These are phyloP conservation scores for Sclerurus mexicanus DNA, from an alignment of 2,113 vertebrate genomes.

Conservation along the genomic window DNA sequence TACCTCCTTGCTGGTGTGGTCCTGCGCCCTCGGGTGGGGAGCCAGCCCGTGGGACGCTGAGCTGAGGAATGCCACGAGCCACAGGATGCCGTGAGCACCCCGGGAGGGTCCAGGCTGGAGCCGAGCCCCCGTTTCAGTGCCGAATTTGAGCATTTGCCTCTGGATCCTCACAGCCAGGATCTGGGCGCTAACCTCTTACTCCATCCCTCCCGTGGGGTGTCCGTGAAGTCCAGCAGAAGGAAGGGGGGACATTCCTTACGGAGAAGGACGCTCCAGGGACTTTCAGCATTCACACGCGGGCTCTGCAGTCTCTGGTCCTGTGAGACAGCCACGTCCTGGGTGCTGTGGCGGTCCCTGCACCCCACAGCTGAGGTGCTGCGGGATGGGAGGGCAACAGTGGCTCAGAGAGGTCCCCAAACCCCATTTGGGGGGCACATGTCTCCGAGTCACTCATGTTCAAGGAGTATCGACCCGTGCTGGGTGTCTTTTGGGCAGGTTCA, in stretches of 20 bases:
- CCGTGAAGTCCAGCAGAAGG: neutral
- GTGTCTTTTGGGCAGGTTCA: neutral
- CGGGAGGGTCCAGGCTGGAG: neutral
- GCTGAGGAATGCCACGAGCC: neutral
- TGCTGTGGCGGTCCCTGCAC: neutral
- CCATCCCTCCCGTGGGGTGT: fast-evolving
- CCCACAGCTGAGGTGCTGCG: fast-evolving
- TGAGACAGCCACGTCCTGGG: fast-evolving
- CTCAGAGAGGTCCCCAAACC: neutral
- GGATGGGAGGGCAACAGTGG: neutral
- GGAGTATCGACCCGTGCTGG: fast-evolving
- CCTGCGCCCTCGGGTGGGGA: neutral
- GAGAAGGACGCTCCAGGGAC: neutral
- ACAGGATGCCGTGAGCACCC: neutral
- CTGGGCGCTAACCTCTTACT: neutral
- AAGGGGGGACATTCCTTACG: fast-evolving
- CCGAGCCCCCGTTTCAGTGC: fast-evolving
- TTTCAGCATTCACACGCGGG: fast-evolving
- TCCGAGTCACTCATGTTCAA: fast-evolving
- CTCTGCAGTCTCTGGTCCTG: neutral
- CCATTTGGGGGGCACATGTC: fast-evolving
- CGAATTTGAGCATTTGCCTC: neutral
- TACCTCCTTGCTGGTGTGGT: neutral
- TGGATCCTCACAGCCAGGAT: fast-evolving
- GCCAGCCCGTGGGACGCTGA: neutral